A percentile compares a stretch with the other conserved stretches of the same genome.
Evolutionary conservation across 2,113 vertebrate genomes (phyloP).

Genomic region (Cyphomyrus discorhynchus): DNA sequence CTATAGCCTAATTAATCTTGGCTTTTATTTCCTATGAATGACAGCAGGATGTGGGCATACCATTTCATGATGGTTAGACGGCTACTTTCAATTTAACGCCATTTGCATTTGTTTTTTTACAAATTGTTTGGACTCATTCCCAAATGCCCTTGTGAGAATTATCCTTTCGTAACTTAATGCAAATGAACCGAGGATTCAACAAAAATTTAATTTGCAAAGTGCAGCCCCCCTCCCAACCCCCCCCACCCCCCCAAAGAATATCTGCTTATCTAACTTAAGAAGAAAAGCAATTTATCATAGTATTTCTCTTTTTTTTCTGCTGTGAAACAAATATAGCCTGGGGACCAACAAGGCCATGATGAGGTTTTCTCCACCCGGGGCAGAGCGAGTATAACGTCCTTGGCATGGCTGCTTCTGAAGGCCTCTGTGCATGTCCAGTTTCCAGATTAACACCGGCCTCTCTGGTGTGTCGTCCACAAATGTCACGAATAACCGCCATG

Average conservation of each 20-base stretch:
- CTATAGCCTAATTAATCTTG: neutral
- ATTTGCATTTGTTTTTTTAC: neutral
- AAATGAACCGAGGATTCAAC: neutral
- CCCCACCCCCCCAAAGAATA: neutral
- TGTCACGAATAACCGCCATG: neutral
- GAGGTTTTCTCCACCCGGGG: neutral
- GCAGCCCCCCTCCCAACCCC: too few relatives aligned
- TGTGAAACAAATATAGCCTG: neutral
- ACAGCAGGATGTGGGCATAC: neutral
- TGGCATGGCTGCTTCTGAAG: neutral
- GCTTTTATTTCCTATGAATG: neutral
- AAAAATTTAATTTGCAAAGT: constrained; percentile 4
- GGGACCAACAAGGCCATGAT: neutral
- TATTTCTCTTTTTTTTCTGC: neutral
- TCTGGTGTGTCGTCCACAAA: neutral
- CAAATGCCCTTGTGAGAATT: neutral
- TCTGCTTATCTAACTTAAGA: neutral
- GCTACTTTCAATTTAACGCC: neutral
- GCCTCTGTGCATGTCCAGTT: neutral
- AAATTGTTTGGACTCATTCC: constrained; percentile 7
- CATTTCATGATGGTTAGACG: neutral
- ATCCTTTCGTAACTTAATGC: neutral
- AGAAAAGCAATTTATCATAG: neutral
- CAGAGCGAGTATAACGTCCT: neutral
- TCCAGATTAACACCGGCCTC: neutral